phyloP scores from a whole-genome alignment of 53 echinoderm and acorn worm species.

The Zoroaster sp. region DNA sequence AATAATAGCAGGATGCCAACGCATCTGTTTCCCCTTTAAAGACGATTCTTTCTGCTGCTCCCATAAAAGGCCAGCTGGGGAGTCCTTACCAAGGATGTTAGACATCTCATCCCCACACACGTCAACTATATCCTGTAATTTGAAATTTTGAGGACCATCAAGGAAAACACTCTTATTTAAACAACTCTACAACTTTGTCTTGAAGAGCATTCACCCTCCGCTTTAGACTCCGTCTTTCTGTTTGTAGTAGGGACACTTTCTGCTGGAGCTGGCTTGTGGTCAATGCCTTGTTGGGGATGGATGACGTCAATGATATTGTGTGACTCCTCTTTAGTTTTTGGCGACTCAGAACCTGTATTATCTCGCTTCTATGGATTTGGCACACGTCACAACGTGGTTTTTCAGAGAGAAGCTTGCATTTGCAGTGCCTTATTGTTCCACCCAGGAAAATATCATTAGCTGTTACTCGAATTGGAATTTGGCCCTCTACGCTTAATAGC shows the following conservation, averaged over 20 bases:
- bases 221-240: not conserved
- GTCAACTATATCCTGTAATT: not conserved
- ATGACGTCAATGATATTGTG: not conserved
- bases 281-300: not conserved
- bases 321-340: not conserved
- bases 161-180: not conserved
- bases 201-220: not conserved
- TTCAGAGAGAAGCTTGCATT: not conserved
- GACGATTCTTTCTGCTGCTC: conserved; percentile 38
- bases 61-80: conserved; percentile 9
- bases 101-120: not conserved
- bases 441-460: not conserved
- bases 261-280: not conserved
- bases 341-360: not conserved
- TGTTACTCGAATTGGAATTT: not conserved
- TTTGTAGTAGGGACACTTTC: not conserved
- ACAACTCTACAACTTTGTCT: not conserved
- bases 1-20: conserved; percentile 65
- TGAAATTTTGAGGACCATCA: not conserved
- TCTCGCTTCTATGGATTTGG: not conserved
- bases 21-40: conserved; percentile 26
- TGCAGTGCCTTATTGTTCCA: not conserved
- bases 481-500: not conserved
- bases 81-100: not conserved
- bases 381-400: not conserved